Conservation (phyloP, 2,797 vertebrate genomes). For the Meda fulgida region DNA sequence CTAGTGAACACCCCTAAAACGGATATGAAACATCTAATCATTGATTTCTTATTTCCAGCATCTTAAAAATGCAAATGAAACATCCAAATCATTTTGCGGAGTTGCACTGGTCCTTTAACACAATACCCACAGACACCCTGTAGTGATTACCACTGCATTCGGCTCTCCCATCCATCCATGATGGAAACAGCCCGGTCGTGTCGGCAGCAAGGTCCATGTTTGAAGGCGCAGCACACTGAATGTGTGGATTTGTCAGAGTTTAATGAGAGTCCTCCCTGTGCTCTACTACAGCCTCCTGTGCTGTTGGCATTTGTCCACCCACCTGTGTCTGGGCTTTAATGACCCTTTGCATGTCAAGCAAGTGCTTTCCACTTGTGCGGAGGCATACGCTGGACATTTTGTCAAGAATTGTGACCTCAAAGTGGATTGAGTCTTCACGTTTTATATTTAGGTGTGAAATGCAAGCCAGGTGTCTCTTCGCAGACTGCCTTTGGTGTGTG, state of each 20-base stretch:
- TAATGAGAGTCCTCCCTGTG: slow-evolving; percentile 49
- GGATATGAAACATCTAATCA: background rate
- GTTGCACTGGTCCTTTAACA: background rate
- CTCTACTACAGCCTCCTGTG: slow-evolving; percentile 19
- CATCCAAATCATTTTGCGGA: background rate
- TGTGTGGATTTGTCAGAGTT: slow-evolving; percentile 42
- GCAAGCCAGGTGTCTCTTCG: slow-evolving; percentile 21
- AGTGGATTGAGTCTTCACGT: slow-evolving; percentile 38
- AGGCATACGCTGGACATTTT: slow-evolving; percentile 31
- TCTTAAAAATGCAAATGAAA: slow-evolving; percentile 21
- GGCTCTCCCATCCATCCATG: slow-evolving; percentile 12
- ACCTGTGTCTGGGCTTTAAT: slow-evolving; percentile 43
- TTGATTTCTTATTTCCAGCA: background rate
- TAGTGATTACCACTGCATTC: slow-evolving; percentile 14
- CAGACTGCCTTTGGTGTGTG: background rate
- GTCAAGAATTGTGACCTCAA: slow-evolving; percentile 31
- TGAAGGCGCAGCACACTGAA: slow-evolving; percentile 21
- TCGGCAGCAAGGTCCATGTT: background rate
- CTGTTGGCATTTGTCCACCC: slow-evolving; percentile 50
- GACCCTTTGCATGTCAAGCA: slow-evolving; percentile 41
- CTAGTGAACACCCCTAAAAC: background rate
- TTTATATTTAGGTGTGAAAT: slow-evolving; percentile 50
- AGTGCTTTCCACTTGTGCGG: slow-evolving; percentile 18
- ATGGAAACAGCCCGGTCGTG: background rate
- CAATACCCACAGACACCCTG: background rate